Percentiles rank a stretch among this genome's conserved stretches.
These are phyloP conservation scores for Caenorhabditis sulstoni DNA, from an alignment of 2,888 invertebrate species.

Conservation along the genomic window DNA sequence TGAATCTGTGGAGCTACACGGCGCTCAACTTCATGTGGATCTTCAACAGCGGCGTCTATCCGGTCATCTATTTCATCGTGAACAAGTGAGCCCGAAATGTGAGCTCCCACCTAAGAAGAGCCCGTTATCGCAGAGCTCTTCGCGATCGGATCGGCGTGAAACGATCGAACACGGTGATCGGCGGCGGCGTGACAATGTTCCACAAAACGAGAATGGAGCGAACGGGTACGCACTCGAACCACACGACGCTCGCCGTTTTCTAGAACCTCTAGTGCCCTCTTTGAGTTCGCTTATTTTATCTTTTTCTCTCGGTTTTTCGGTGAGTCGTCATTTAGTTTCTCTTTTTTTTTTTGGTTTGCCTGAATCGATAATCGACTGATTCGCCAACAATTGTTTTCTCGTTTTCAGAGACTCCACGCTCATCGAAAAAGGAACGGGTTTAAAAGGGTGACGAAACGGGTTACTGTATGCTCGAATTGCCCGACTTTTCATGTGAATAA, in stretches of 20 bases:
- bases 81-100: constrained; percentile 60
- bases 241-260: constrained; percentile 19
- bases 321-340: not conserved
- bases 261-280: too few relatives aligned
- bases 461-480: too few relatives aligned
- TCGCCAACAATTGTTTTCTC: too few relatives aligned
- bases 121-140: constrained; percentile 50
- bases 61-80: constrained; percentile 72
- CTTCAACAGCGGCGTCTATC: constrained; percentile 74
- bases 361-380: not conserved
- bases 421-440: constrained; percentile 7
- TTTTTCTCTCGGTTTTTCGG: constrained; percentile 1
- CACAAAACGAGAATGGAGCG: constrained; percentile 32
- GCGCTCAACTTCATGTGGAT: constrained; percentile 78
- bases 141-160: constrained; percentile 53
- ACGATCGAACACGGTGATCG: constrained; percentile 10
- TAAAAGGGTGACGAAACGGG: too few relatives aligned
- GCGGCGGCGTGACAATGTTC: constrained; percentile 36
- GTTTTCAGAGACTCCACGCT: constrained; percentile 5
- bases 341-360: too few relatives aligned
- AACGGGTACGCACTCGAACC: constrained; percentile 46
- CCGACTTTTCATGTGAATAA: too few relatives aligned
- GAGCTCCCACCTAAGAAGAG: too few relatives aligned
- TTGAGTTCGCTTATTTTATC: constrained; percentile 5
- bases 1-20: constrained; percentile 66